Base-by-base conservation (phyloP, 2,797 vertebrate species). In the Geotrypetes seraphini region DNA sequence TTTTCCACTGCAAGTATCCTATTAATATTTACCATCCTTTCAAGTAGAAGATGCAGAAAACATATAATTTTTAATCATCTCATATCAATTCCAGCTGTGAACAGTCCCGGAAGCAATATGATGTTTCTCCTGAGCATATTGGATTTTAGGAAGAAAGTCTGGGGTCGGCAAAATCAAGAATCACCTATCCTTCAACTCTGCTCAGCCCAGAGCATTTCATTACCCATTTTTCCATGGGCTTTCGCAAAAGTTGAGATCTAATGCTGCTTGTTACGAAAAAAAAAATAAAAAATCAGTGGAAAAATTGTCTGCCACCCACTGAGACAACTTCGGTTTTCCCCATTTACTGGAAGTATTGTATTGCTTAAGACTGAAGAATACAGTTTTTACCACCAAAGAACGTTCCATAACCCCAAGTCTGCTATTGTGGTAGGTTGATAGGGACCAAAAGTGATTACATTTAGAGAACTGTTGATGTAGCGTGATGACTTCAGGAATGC, bases 141-240 rank as follows among this genome's bases (percentile, higher is more conserved):
- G 36, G 18, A 50, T 33, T 57, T 50, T 38, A 43, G 23, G 3
- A 1, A 18, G 21, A 25, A 57, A 35, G 25, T 34, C 48, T 34
- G 28, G 8, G 20, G 34, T 26, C 36, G 45, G 36, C 16, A 27
- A 43, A 50, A 46, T 31, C 31, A 34, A 44, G 38, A 19, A 36
- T 39, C 33, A 28, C 15, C 28, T 39, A 25, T 17, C 41, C 49
- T 49, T 54, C 43, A 36, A 34, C 2, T 47, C 51, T 53, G n/a
- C 11, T 48, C 54, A 28, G 31, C 31, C 36, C 16, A 3, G 0
- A 1, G 24, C 3, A n/a, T 35, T 57, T 53, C 21, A 44, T 26
- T 36, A 3, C 7, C 25, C 53, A 12, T 4, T 22, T 34, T 35
- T 33, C 34, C 39, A 19, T 12, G 16, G 16, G 7, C 16, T 30